These are phyloP conservation scores for Hephaestus fuliginosus DNA, from an alignment of 2,797 vertebrate genomes.

Conservation along the genomic window DNA sequence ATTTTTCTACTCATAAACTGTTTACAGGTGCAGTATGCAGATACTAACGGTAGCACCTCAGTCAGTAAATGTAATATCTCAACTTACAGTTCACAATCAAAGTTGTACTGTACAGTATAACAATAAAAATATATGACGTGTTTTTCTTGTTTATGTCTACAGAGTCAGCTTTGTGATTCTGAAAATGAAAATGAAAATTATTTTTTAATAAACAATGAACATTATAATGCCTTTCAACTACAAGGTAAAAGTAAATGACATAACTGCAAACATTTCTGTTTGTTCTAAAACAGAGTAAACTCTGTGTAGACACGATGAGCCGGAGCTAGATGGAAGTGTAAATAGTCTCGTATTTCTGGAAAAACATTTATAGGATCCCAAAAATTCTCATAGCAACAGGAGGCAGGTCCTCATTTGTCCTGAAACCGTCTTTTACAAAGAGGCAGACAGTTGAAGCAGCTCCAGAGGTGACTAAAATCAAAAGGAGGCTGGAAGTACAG, in stretches of 20 bases:
- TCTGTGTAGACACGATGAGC: neutral
- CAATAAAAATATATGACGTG: slow-evolving; percentile 78
- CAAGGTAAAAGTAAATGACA: neutral
- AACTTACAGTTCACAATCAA: slow-evolving; percentile 62
- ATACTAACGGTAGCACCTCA: slow-evolving; percentile 71
- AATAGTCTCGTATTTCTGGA: neutral
- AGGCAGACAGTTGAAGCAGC: neutral
- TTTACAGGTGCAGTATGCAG: slow-evolving; percentile 76
- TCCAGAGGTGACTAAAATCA: neutral
- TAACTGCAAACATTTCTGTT: neutral
- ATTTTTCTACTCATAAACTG: slow-evolving; percentile 81
- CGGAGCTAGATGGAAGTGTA: neutral
- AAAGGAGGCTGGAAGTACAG: neutral
- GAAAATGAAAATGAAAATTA: neutral
- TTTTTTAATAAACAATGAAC: neutral
- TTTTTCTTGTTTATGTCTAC: slow-evolving; percentile 18
- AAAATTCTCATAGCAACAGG: neutral
- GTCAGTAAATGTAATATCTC: slow-evolving; percentile 77
- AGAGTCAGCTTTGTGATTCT: neutral
- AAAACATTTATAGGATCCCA: neutral
- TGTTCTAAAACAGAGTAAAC: neutral
- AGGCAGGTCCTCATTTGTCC: neutral
- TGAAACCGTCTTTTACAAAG: neutral
- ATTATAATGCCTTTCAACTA: neutral
- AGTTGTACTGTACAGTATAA: slow-evolving; percentile 78